These are phyloP conservation scores for Phataginus tetradactyla DNA, from an alignment of 2,797 vertebrate species.

Conservation along the genomic window DNA sequence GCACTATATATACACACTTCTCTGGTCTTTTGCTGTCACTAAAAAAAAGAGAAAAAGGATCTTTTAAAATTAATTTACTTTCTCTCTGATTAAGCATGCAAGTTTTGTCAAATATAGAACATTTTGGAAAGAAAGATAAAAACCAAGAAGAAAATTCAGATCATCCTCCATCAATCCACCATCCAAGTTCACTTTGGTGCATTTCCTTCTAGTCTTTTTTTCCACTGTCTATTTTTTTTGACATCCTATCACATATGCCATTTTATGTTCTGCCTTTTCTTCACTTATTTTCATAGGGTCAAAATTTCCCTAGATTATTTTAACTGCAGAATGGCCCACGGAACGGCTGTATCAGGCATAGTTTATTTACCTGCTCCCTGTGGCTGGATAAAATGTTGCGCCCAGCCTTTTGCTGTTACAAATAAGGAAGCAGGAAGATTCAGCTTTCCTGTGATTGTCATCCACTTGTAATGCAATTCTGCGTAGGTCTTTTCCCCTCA, in stretches of 20 bases:
- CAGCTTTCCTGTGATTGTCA: neutral
- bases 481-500: neutral
- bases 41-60: neutral
- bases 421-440: neutral
- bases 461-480: neutral
- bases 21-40: neutral
- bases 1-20: neutral
- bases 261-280: neutral
- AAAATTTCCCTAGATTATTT: neutral
- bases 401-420: neutral
- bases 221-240: neutral
- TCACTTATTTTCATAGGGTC: neutral
- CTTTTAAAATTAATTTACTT: neutral
- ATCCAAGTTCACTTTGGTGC: neutral
- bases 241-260: rapidly evolving
- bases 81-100: neutral
- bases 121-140: neutral
- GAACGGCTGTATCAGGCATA: neutral
- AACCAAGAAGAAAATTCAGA: neutral
- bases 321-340: no score
- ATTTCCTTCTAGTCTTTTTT: neutral
- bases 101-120: neutral
- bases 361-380: neutral
- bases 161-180: neutral
- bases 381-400: neutral